Evolutionary conservation across 1,140 invertebrate species (phyloP).

Genomic region (Epicauta chinensis): DNA sequence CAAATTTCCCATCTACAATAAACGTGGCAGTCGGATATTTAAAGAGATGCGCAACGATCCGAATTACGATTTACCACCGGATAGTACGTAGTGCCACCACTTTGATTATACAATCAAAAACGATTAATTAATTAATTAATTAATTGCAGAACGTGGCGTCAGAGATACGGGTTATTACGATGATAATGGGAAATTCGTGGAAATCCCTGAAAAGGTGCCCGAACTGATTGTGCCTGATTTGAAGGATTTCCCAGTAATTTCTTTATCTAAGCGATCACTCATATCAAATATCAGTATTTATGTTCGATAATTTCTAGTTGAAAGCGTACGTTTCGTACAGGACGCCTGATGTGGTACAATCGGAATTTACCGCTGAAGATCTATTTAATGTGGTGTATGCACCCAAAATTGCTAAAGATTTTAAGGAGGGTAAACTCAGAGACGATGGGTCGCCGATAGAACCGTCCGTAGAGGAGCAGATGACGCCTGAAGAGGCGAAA

Average conservation of each 20-base stretch:
- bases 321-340: conserved; percentile 93
- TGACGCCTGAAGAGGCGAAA: conserved; percentile 65
- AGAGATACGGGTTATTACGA: conserved; percentile 52
- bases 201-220: conserved; percentile 84
- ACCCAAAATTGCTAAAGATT: conserved; percentile 74
- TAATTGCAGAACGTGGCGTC: conserved; percentile 57
- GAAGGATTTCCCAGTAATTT: conserved; percentile 56
- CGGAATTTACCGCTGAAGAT: conserved; percentile 76
- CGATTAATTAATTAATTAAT: no score
- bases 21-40: conserved; percentile 61
- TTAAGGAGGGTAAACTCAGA: conserved; percentile 62
- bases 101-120: conserved; percentile 3
- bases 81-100: conserved; percentile 45
- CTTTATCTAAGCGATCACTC: conserved; percentile 6
- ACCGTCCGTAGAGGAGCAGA: conserved; percentile 64
- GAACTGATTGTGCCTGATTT: conserved; percentile 89
- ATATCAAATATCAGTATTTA: conserved; percentile 1
- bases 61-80: conserved; percentile 54
- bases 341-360: conserved; percentile 63
- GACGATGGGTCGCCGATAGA: conserved; percentile 60
- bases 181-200: conserved; percentile 51
- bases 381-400: conserved; percentile 80
- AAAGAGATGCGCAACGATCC: conserved; percentile 54
- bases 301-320: conserved; percentile 49
- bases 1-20: conserved; percentile 67